Base-by-base conservation (phyloP, 2,113 vertebrate species). In the Cyrtonyx montezumae region DNA sequence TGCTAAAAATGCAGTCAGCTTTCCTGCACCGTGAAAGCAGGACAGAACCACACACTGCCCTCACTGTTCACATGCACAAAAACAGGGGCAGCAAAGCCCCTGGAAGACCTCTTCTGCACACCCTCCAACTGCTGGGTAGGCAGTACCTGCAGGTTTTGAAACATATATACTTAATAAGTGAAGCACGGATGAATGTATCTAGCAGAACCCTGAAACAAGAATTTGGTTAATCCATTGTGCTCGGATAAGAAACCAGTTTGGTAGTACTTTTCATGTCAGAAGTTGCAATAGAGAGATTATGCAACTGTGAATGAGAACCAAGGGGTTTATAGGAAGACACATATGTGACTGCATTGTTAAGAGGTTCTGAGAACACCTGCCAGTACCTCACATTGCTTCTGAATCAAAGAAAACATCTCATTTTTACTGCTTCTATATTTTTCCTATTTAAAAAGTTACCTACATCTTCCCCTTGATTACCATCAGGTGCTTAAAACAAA, bases 21-120 rank as follows among this genome's bases (percentile, higher is more conserved):
- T 6, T 9, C 42, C 56, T 68, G 46, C 6, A 37, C 16, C 9
- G 40, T 8, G 53, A 36, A 51, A 43, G 36, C 32, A 19, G 55
- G 58, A 30, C 65, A 63, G 26, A 69, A 0, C 2, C 37, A 25
- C 5, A 4, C 10, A 0, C 1, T 1, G 4, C 9, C 2, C 45
- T 63, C 26, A 0, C 3, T 1, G 0, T 17, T 23, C 66, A 11
- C 22, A 5, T 0, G 1, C 48, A 5, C 2, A 2, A 4, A 36
- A 17, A 9, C 20, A 26, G 2, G 0, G n/a, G 21, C 66, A 42
- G 58, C 48, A 45, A 58, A n/a, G 8, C 4, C 20, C 13, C 8
- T 48, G 15, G 3, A 3, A 14, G 21, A 17, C 6, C 2, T 2
- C 32, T 4, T 25, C 20, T 51, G 53, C 19, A 1, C 4, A 6